phyloP scores from a whole-genome alignment of 2,888 invertebrate species.

The Bimastos eiseni region DNA sequence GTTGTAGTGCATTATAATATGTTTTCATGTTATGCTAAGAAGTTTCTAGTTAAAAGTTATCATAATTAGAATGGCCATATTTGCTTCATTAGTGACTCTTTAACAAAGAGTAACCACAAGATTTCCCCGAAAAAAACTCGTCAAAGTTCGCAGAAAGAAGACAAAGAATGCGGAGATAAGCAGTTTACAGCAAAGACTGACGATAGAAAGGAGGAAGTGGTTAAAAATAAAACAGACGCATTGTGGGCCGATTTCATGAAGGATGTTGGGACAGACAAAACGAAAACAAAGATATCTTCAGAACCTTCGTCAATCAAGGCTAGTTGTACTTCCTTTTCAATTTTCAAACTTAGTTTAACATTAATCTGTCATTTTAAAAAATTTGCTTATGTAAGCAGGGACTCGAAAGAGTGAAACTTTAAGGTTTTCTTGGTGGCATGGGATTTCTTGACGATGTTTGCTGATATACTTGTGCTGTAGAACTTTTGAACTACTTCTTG shows the following conservation, averaged over 20 bases:
- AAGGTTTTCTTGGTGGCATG: too few relatives aligned
- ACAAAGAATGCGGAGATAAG: conserved; percentile 5
- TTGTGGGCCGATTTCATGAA: conserved; percentile 61
- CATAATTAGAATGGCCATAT: neutral
- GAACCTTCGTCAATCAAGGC: neutral
- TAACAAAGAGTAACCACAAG: neutral
- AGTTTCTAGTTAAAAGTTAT: neutral
- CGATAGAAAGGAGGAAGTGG: conserved; percentile 51
- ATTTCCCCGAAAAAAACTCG: neutral
- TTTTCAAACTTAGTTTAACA: too few relatives aligned
- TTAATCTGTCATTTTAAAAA: too few relatives aligned
- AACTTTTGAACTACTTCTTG: too few relatives aligned
- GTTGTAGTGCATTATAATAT: too few relatives aligned
- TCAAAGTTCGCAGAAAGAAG: conserved; percentile 23
- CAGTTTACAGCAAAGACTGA: conserved; percentile 10
- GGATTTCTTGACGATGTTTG: too few relatives aligned
- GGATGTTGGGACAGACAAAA: conserved; percentile 50
- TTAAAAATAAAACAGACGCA: conserved; percentile 57
- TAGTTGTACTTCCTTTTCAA: neutral
- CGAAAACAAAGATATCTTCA: neutral
- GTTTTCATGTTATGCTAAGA: too few relatives aligned
- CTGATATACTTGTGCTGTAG: too few relatives aligned
- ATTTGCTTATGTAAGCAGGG: too few relatives aligned
- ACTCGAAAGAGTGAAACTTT: too few relatives aligned
- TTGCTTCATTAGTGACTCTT: neutral